A percentile compares a stretch with the other conserved stretches of the same genome.
Evolutionary conservation across 2,797 vertebrate genomes (phyloP).

Genomic region (Oreochromis mossambicus): DNA sequence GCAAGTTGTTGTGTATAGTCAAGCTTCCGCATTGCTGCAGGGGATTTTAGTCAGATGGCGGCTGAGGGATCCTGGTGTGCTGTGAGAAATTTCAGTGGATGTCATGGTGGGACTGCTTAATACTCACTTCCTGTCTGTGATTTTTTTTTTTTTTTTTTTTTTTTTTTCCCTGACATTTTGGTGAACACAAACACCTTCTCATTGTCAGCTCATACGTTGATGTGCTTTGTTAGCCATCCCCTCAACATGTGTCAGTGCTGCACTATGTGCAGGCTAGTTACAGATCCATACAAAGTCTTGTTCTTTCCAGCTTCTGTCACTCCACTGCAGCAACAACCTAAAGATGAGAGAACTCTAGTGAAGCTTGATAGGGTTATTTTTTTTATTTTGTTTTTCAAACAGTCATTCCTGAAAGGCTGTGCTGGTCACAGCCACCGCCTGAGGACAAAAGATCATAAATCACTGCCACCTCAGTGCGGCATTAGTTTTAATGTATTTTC

Average conservation of each 20-base stretch:
- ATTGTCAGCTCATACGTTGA: background rate
- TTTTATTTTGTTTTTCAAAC: background rate
- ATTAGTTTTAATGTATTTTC: constrained; percentile 30
- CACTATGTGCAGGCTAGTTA: background rate
- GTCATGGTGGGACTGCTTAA: constrained; percentile 48
- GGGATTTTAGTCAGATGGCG: constrained; percentile 55
- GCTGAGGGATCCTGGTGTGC: constrained; percentile 45
- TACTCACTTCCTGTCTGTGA: constrained; percentile 13
- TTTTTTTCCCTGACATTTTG: background rate
- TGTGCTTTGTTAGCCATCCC: background rate
- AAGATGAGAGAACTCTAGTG: background rate
- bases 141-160: background rate
- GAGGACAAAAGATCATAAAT: constrained; percentile 22
- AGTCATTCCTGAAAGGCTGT: background rate
- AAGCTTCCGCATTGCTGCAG: constrained; percentile 31
- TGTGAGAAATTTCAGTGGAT: constrained; percentile 43
- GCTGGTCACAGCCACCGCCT: background rate
- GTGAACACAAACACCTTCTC: background rate
- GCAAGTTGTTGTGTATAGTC: constrained; percentile 25
- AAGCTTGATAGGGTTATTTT: background rate
- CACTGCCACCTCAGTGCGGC: constrained; percentile 14
- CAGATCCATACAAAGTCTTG: constrained; percentile 13
- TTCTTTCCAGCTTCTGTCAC: background rate
- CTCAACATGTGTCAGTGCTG: constrained; percentile 14
- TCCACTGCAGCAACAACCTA: background rate